phyloP scores from a whole-genome alignment of 2,113 vertebrate species.

The Rhinoptilus africanus region DNA sequence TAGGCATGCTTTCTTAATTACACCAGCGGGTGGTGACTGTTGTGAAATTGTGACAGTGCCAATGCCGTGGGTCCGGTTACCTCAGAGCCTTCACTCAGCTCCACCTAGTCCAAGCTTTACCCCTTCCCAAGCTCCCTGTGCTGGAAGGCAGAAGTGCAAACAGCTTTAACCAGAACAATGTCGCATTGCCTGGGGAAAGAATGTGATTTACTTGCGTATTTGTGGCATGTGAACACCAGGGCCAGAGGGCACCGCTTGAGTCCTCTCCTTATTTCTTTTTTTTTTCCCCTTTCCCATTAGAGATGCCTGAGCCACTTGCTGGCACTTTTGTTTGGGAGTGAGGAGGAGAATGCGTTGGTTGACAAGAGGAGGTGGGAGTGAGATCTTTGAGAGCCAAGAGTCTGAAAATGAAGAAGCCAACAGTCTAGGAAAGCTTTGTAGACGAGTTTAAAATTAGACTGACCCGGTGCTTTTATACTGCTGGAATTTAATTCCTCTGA shows the following conservation, averaged over 20 bases:
- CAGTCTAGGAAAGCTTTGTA: background rate
- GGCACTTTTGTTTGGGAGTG: background rate
- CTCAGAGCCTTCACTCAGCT: background rate
- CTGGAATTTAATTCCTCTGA: constrained; percentile 39
- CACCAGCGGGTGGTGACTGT: background rate
- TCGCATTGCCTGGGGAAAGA: constrained; percentile 37
- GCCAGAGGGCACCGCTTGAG: background rate
- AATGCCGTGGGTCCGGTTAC: rapidly evolving
- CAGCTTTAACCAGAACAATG: constrained; percentile 1
- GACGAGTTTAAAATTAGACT: constrained; percentile 16
- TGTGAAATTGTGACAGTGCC: background rate
- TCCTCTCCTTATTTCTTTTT: background rate
- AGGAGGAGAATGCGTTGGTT: background rate
- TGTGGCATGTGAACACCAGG: background rate
- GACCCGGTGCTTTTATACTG: background rate
- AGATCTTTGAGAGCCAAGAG: background rate
- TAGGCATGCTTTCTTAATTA: background rate
- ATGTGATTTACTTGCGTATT: background rate
- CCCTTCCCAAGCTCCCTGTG: background rate
- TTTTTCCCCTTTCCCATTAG: background rate
- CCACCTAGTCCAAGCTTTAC: background rate
- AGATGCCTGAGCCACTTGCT: background rate
- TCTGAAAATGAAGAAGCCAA: constrained; percentile 1
- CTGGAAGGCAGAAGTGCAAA: background rate
- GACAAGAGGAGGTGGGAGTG: background rate